Percentiles rank a stretch among this genome's conserved stretches.
Conservation (phyloP, 2,888 invertebrate genomes). For the Heliconius charithonia region DNA sequence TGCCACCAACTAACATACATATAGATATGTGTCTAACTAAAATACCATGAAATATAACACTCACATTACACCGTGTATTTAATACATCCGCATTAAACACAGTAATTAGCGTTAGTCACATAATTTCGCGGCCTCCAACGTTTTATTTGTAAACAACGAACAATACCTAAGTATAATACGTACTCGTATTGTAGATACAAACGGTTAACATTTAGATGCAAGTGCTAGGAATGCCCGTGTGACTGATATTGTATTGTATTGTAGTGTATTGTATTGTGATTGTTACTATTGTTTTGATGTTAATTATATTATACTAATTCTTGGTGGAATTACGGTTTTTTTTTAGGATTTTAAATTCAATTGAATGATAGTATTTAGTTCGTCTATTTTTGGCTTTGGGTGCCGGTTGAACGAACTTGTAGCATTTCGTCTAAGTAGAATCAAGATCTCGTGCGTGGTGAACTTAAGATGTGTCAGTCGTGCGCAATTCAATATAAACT, state of each 20-base stretch:
- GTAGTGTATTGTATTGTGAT: neutral
- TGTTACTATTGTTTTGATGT: slow-evolving; percentile 5
- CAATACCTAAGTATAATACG: neutral
- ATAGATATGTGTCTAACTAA: neutral
- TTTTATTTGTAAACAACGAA: slow-evolving; percentile 56
- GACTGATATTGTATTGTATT: neutral
- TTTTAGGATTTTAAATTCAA: neutral
- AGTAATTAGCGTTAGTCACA: slow-evolving; percentile 65
- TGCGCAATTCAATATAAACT: neutral
- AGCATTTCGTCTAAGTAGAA: neutral
- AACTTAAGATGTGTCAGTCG: neutral
- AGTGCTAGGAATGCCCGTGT: slow-evolving; percentile 8
- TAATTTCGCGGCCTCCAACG: slow-evolving; percentile 65
- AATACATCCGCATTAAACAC: slow-evolving; percentile 74
- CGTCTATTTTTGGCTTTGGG: no score
- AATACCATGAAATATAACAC: slow-evolving; percentile 52
- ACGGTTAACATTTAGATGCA: slow-evolving; percentile 7
- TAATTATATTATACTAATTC: neutral
- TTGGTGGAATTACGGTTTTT: neutral
- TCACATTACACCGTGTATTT: slow-evolving; percentile 56
- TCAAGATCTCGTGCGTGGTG: neutral
- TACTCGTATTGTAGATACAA: slow-evolving; percentile 16
- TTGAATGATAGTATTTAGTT: neutral
- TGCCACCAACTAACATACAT: neutral
- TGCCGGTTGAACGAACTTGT: neutral